phyloP scores from a whole-genome alignment of 2,113 vertebrate species.

The Ranitomeya imitator region DNA sequence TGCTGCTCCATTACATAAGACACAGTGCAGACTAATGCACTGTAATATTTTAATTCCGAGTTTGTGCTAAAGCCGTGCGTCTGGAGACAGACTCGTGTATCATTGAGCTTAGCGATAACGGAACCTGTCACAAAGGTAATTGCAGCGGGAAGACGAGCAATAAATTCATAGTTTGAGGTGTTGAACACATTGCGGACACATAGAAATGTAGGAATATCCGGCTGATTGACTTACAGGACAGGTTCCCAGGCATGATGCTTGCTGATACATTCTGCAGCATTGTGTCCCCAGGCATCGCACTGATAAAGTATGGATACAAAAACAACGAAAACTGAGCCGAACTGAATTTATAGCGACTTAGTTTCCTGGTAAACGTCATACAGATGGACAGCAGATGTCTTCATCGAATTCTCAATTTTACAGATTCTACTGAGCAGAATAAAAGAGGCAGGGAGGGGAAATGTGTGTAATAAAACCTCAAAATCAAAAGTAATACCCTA shows the following conservation, averaged over 20 bases:
- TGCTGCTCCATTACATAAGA: too few species aligned
- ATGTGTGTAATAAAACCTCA: neutral
- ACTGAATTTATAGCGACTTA: neutral
- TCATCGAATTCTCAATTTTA: neutral
- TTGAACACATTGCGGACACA: constrained; percentile 18
- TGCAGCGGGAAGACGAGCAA: neutral
- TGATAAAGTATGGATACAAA: constrained; percentile 17
- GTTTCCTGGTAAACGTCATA: neutral
- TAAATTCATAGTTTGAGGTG: constrained; percentile 25
- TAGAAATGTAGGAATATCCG: constrained; percentile 5
- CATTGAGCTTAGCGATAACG: neutral
- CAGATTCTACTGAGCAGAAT: neutral
- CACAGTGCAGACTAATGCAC: too few species aligned
- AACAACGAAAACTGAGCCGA: constrained; percentile 1
- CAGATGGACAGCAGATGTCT: neutral
- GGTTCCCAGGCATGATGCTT: constrained; percentile 35
- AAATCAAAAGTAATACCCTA: too few species aligned
- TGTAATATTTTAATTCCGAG: constrained; percentile 7
- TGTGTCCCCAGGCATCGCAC: constrained; percentile 18
- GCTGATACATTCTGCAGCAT: constrained; percentile 31
- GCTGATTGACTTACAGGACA: constrained; percentile 18
- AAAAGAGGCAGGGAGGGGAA: neutral
- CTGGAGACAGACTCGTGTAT: constrained; percentile 14
- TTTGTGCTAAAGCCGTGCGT: neutral
- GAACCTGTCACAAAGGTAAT: neutral